Evolutionary conservation across 2,797 vertebrate species (phyloP), one percentile per base, ranked within the genome.

Genomic region (Squalus acanthias): DNA sequence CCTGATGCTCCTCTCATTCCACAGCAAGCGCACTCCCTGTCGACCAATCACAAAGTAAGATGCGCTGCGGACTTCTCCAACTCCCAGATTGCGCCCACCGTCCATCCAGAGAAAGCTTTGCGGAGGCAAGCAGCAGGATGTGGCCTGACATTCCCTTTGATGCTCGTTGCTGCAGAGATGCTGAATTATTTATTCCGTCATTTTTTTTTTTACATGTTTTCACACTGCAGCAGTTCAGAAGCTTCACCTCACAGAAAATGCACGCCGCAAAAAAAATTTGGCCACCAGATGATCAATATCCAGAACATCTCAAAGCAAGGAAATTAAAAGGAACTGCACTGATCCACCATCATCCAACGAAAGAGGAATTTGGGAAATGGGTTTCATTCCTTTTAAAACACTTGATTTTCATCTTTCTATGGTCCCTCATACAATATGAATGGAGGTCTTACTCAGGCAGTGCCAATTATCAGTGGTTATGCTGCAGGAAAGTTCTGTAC

Each of bases 141-240:
- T 15, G 69, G 22, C 29, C 39, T 17, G 94, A 17, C 46, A 57
- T 74, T 74, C 69, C 67, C 69, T 95, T 74, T 53, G 57, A 72
- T 72, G 29, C 70, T 33, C 67, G 24, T 74, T 95, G 94, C 46
- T 29, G 46, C 70, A 95, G 69, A 74, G 46, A 72, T 17, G 39
- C 50, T 95, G 94, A 95, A 95, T 95, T 95, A 72, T 95, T 95
- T 20, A 72, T 74, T 29, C 93, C 15, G 1, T 74, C 50, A 26
- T 94, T 69, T 53, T 91, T 24, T 39, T 12, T 67, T 33, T 74
- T 9, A 1, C 24, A 53, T 53, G 3, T 39, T 74, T 95, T 29
- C 33, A 67, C 33, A 70, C 69, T 95, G 92, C 92, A 95, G 39
- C 24, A 50, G 39, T 70, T 24, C 10, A 50, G 63, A 69, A 46